Conservation (phyloP, 2,113 vertebrate species). For the Rattus rattus region DNA sequence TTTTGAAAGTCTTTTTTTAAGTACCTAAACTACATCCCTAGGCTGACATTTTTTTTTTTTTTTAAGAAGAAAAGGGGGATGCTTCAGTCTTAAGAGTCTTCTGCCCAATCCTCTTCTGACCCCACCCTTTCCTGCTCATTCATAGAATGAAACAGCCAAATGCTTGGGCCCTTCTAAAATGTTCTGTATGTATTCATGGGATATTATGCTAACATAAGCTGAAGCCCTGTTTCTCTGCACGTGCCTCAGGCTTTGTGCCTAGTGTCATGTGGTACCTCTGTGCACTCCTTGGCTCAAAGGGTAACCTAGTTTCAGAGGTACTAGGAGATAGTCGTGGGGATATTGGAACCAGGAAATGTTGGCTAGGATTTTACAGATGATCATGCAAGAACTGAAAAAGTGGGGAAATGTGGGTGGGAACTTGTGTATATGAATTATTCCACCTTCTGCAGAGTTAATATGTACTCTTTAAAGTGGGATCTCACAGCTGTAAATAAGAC, state of each 20-base stretch:
- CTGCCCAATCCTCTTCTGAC: background rate
- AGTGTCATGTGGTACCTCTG: background rate
- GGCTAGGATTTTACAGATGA: background rate
- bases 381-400: background rate
- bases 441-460: background rate
- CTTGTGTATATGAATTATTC: background rate
- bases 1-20: background rate
- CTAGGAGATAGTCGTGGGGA: accelerated
- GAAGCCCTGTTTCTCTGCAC: background rate
- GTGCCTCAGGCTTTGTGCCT: background rate
- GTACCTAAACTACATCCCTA: background rate
- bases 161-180: background rate
- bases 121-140: background rate
- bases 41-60: background rate
- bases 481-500: background rate
- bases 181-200: background rate
- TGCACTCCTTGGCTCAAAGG: background rate
- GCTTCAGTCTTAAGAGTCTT: background rate
- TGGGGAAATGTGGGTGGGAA: background rate
- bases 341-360: background rate
- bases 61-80: background rate
- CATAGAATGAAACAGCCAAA: accelerated
- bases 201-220: background rate
- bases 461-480: background rate
- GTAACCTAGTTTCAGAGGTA: background rate